These are phyloP conservation scores for Auanema sp. DNA, from an alignment of 2,888 invertebrate genomes.

Conservation along the genomic window DNA sequence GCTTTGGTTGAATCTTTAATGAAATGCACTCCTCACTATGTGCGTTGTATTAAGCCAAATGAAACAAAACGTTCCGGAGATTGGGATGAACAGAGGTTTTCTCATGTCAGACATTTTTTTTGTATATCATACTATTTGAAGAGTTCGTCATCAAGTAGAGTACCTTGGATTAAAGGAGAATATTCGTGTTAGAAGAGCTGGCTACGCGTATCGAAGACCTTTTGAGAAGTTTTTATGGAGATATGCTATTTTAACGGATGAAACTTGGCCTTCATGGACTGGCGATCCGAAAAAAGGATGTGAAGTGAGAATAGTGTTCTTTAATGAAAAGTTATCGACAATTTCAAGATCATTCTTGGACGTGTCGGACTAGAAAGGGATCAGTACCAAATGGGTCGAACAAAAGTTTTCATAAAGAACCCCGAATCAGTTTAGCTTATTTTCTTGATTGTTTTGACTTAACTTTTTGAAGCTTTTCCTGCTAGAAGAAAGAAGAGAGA, in stretches of 20 bases:
- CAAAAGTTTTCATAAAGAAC: conserved; percentile 75
- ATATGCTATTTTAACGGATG: conserved; percentile 73
- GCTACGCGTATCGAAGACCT: conserved; percentile 71
- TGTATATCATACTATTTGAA: conserved; percentile 36
- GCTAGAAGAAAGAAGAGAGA: conserved; percentile 74
- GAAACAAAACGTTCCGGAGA: conserved; percentile 74
- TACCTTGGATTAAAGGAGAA: conserved; percentile 76
- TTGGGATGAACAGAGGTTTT: conserved; percentile 71
- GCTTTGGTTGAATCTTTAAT: conserved; percentile 73
- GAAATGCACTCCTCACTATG: conserved; percentile 75
- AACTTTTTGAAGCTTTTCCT: conserved; percentile 71
- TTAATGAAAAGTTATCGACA: conserved; percentile 49
- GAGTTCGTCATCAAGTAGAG: conserved; percentile 74
- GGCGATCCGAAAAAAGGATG: conserved; percentile 70
- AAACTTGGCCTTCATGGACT: conserved; percentile 71
- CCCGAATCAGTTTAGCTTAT: conserved; percentile 70
- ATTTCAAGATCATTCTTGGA: conserved; percentile 70
- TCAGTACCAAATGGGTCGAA: conserved; percentile 73
- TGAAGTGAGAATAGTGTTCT: conserved; percentile 62
- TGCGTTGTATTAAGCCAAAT: conserved; percentile 76
- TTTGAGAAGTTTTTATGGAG: conserved; percentile 65
- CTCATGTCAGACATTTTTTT: neutral
- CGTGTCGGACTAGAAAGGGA: conserved; percentile 71
- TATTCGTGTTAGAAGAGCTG: conserved; percentile 74
- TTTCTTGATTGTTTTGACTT: neutral